Evolutionary conservation across 2,797 vertebrate species (phyloP), one percentile per base, ranked within the genome.

Genomic region (Nannoperca australis): DNA sequence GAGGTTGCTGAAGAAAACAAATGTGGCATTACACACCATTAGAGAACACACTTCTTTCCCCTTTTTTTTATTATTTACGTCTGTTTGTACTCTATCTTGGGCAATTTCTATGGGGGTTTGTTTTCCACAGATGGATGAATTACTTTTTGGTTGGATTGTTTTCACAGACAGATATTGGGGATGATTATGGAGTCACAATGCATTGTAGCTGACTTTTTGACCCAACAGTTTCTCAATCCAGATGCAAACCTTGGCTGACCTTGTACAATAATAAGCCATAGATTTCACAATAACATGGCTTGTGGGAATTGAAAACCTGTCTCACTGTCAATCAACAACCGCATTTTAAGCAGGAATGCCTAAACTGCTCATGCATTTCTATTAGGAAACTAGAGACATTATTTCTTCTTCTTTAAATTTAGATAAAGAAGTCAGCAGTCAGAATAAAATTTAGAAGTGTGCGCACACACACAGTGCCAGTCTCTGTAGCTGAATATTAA

Each of bases 21-120:
- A 49, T 70, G 79, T 77, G 88, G 79, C 51, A 2, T 81, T 76
- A 85, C 78, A 84, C 88, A 27, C 51, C 4, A 53, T 69, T 64
- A 70, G 64, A 51, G 58, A 30, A 63, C 56, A 55, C 44, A 47
- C 22, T 51, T 54, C 59, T 50, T 55, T 53, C 6, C 6, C 4
- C 6, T 3, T 50, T 53, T 62, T 50, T 53, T 55, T 53, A 49
- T 15, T 32, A 62, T 45, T 62, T 22, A 5, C 13, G 40, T 47
- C 67, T 76, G 54, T 82, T 83, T 83, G 77, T 22, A 59, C 47
- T 66, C 22, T 79, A 15, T 82, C 79, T 71, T 20, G 15, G 69
- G 24, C 5, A 60, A 2, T 71, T 61, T 24, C 20, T 51, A 27
- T 9, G 50, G 24, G 0, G n/a, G 90, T 47, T 59, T 62, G 64